Conservation (phyloP, 2,797 vertebrate species). For the Anomalospiza imberbis region DNA sequence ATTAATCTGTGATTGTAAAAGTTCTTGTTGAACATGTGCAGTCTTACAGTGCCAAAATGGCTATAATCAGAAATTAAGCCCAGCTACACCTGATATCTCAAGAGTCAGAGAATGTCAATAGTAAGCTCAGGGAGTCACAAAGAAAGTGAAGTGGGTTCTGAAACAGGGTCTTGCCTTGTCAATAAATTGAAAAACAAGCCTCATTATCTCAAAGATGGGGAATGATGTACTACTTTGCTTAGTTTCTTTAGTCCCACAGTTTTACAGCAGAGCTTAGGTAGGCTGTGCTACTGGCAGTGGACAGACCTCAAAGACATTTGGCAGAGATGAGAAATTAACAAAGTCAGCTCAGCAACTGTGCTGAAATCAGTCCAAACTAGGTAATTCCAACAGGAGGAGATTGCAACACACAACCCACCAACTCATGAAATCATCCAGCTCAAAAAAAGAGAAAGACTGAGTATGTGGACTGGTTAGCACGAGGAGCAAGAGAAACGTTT, state of each 20-base stretch:
- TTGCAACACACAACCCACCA: neutral
- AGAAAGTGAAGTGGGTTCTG: neutral
- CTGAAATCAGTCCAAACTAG: neutral
- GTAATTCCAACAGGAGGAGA: neutral
- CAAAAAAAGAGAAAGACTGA: neutral
- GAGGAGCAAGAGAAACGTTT: neutral
- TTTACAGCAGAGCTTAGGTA: neutral
- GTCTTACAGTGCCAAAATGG: neutral
- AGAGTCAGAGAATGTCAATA: neutral
- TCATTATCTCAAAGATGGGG: neutral
- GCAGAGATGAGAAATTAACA: neutral
- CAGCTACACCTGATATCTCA: neutral
- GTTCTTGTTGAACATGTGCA: neutral
- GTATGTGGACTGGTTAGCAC: neutral
- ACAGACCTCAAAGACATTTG: neutral
- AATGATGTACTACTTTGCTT: fast-evolving
- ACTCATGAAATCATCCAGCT: neutral
- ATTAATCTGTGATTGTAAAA: neutral
- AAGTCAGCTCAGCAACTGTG: neutral
- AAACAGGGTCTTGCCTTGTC: neutral
- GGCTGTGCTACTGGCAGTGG: neutral
- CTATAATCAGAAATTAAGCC: neutral
- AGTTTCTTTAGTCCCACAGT: neutral
- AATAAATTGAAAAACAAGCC: neutral
- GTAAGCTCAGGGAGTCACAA: neutral